Percentiles rank a stretch among this genome's conserved stretches.
Evolutionary conservation across 2,797 vertebrate species (phyloP).

Genomic region (Strix occidentalis): DNA sequence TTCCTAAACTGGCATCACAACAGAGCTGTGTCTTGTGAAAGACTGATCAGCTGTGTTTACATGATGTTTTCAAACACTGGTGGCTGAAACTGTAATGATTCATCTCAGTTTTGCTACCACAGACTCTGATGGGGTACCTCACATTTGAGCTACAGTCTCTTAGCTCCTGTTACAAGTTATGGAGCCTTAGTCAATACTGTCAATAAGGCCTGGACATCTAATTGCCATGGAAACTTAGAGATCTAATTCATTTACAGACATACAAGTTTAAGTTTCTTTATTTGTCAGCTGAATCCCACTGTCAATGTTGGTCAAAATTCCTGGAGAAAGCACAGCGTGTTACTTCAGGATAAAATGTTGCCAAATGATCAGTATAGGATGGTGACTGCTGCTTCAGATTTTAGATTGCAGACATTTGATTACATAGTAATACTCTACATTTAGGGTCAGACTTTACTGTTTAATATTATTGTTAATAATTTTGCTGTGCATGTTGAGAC

Average conservation of each 20-base stretch:
- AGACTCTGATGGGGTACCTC: background rate
- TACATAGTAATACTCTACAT: background rate
- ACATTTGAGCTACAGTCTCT: background rate
- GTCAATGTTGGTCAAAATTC: background rate
- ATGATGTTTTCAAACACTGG: background rate
- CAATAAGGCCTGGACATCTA: background rate
- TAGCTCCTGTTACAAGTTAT: background rate
- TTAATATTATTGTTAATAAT: background rate
- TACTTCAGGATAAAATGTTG: background rate
- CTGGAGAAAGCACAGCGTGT: background rate
- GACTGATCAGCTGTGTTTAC: background rate
- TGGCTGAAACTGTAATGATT: background rate
- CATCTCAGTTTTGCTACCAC: background rate
- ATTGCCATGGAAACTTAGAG: background rate
- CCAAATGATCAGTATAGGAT: background rate
- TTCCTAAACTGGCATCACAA: background rate
- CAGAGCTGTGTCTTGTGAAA: background rate
- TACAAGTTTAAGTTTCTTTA: background rate
- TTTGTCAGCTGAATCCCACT: background rate
- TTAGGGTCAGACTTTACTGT: background rate
- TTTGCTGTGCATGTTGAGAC: background rate
- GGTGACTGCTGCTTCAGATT: background rate
- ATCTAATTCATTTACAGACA: background rate
- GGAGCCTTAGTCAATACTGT: background rate
- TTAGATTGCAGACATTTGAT: background rate